Percentiles rank a stretch among this genome's conserved stretches.
Conservation (phyloP, 2,113 vertebrate genomes). For the Erinaceus europaeus region DNA sequence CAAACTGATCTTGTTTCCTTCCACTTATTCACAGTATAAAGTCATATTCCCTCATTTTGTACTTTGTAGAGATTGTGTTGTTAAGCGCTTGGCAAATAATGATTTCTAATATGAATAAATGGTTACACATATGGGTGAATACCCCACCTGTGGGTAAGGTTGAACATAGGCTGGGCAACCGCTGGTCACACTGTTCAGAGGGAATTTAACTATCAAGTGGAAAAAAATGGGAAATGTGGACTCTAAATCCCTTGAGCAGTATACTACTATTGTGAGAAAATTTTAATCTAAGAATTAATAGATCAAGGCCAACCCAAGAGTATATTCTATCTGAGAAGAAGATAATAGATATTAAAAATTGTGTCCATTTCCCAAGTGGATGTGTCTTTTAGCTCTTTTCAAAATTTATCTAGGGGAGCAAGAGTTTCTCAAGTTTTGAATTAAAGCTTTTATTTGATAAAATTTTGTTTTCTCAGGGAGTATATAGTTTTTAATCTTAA, state of each 20-base stretch:
- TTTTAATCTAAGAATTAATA: not conserved
- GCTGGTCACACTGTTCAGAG: not conserved
- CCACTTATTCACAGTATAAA: not conserved
- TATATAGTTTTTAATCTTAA: not conserved
- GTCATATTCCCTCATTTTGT: not conserved
- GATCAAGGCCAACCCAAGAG: not conserved
- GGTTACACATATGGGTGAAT: not conserved
- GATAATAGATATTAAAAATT: not conserved
- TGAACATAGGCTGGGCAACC: not conserved
- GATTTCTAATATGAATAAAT: not conserved
- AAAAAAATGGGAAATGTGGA: not conserved
- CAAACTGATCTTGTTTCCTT: not conserved
- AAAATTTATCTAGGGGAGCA: not conserved
- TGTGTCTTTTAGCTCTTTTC: not conserved
- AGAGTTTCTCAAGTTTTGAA: not conserved
- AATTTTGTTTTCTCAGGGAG: not conserved
- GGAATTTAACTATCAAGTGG: not conserved
- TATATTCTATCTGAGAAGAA: not conserved
- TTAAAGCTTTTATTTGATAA: slow-evolving; percentile 9
- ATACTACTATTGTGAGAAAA: not conserved
- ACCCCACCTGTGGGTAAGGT: not conserved
- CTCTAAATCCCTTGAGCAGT: not conserved
- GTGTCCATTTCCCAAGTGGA: not conserved
- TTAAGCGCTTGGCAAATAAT: not conserved
- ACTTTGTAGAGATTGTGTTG: not conserved